These are phyloP conservation scores for Coelopa frigida DNA, from an alignment of 1,140 invertebrate genomes.

Conservation along the genomic window DNA sequence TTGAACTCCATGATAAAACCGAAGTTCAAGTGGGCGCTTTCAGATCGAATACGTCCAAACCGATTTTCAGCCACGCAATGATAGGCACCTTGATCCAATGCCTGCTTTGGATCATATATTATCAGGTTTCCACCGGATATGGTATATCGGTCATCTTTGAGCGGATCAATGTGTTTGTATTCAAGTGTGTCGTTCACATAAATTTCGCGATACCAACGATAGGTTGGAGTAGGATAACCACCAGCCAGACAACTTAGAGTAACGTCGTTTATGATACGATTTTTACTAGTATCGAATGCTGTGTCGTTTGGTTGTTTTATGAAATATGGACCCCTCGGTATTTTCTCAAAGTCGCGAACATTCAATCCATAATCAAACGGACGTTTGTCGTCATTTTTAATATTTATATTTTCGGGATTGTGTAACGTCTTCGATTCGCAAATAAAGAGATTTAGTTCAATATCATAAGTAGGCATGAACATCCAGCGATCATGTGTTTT, in stretches of 20 bases:
- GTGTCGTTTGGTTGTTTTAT: conserved; percentile 73
- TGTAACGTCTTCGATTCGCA: conserved; percentile 76
- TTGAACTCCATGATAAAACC: conserved; percentile 90
- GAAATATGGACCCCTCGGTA: conserved; percentile 83
- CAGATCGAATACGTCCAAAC: conserved; percentile 82
- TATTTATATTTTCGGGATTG: conserved; percentile 51
- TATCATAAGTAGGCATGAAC: conserved; percentile 68
- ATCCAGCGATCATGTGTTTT: conserved; percentile 71
- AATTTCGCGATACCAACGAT: conserved; percentile 86
- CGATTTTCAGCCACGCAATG: conserved; percentile 86
- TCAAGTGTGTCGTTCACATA: conserved; percentile 70
- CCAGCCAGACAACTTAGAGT: conserved; percentile 75
- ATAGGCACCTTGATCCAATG: conserved; percentile 76
- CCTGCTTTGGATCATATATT: conserved; percentile 77
- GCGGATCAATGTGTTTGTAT: conserved; percentile 66
- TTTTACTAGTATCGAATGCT: conserved; percentile 75
- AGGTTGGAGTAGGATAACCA: conserved; percentile 83
- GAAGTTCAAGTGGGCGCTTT: conserved; percentile 80
- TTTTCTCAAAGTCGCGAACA: conserved; percentile 64
- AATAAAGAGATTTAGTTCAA: conserved; percentile 72
- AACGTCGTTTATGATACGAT: conserved; percentile 62
- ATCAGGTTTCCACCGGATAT: conserved; percentile 86
- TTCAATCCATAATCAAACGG: conserved; percentile 77
- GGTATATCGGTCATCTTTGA: conserved; percentile 68
- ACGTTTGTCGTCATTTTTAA: conserved; percentile 60